Conservation (phyloP, 2,797 vertebrate species). For the Podarcis siculus region DNA sequence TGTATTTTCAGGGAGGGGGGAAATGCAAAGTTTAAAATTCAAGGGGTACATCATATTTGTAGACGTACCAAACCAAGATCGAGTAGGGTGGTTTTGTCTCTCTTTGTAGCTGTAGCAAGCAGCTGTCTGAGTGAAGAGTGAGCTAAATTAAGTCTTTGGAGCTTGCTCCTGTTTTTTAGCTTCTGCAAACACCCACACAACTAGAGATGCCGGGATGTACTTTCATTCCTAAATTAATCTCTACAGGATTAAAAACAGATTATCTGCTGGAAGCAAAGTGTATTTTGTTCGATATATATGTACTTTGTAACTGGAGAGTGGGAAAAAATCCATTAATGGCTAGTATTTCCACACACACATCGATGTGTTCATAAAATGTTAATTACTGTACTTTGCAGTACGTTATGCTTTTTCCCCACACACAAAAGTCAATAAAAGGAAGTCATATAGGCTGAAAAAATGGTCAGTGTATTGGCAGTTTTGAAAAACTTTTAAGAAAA, state of each 20-base stretch:
- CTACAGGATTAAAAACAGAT: constrained; percentile 14
- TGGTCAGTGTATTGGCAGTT: not conserved
- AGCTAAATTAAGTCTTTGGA: constrained; percentile 22
- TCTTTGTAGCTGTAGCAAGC: not conserved
- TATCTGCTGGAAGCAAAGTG: constrained; percentile 2
- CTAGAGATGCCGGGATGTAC: not conserved
- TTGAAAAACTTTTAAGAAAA: constrained; percentile 32
- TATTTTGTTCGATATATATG: constrained; percentile 2
- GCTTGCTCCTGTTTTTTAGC: not conserved
- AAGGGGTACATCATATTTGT: not conserved
- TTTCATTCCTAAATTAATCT: constrained; percentile 19
- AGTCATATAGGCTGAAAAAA: not conserved
- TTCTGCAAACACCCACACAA: not conserved
- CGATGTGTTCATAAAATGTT: constrained; percentile 28
- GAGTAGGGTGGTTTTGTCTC: not conserved
- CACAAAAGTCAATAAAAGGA: constrained; percentile 14
- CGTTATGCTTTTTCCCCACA: not conserved
- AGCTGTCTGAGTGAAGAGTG: constrained; percentile 7
- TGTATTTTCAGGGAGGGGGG: not conserved
- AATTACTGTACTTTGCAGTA: constrained; percentile 19
- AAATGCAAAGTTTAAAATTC: not conserved
- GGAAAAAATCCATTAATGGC: constrained; percentile 4
- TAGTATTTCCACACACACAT: not conserved
- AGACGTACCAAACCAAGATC: not conserved
- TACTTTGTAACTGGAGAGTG: constrained; percentile 24